Evolutionary conservation across 2,113 vertebrate species (phyloP), one percentile per base, ranked within the genome.

Genomic region (Macroglossus sobrinus): DNA sequence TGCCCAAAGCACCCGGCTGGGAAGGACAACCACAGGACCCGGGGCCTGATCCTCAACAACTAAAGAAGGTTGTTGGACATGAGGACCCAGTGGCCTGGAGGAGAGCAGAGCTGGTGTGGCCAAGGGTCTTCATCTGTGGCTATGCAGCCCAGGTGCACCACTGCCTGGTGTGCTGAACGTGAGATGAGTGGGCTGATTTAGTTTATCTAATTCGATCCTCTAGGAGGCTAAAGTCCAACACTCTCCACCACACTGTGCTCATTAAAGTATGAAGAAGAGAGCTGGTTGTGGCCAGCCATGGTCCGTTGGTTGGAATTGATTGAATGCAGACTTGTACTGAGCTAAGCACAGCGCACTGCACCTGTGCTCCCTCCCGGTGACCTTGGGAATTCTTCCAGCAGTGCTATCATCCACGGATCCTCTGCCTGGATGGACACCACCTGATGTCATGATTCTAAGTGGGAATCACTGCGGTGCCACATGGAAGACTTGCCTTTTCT

Each of bases 111-210:
- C 16, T 22, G n/a, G 11, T 11, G 14, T 0, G 0, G 69, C 26
- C 10, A 24, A 45, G 50, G 15, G 43, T 61, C 55, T 35, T 13
- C 22, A 22, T 11, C 35, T 10, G 15, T 15, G 57, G 45, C 45
- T 16, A 0, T n/a, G 53, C 33, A 24, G 11, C 63, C 9, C 4
- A 1, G 33, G n/a, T 1, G 8, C 7, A 5, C 12, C 10, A 0
- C 43, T 1, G 4, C 40, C 45, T 33, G 30, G 19, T 28, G 1
- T 13, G 43, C 45, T 11, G 12, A n/a, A 43, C 8, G 33, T 21
- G 2, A 85, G 45, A 45, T 18, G 53, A 64, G 57, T 5, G 43
- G 45, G 4, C 28, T 79, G 47, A 21, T 47, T 47, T 66, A 14
- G 68, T 28, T 75, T 40, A 50, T 66, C 38, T 61, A 6, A 30